Evolutionary conservation across 2,797 vertebrate species (phyloP).

Genomic region (Balearica regulorum): DNA sequence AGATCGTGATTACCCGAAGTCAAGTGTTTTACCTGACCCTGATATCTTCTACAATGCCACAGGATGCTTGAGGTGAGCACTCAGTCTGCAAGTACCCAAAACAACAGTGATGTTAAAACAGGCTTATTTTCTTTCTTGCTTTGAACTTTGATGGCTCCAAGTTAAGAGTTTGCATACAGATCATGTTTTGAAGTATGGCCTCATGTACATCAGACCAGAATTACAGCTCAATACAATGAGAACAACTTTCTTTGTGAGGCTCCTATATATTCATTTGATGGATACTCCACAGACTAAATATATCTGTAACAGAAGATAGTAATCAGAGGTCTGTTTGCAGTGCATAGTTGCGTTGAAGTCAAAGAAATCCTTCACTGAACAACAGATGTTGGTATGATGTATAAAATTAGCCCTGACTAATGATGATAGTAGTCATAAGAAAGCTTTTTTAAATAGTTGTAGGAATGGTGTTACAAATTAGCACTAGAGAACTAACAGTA

Average conservation of each 20-base stretch:
- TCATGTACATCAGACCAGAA: background rate
- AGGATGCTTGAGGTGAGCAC: slow-evolving; percentile 86
- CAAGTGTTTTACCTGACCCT: slow-evolving; percentile 80
- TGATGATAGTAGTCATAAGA: background rate
- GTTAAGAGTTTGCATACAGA: background rate
- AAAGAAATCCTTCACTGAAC: background rate
- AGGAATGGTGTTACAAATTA: background rate
- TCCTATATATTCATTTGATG: background rate
- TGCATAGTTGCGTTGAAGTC: background rate
- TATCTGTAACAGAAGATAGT: background rate
- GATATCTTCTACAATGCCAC: slow-evolving; percentile 90
- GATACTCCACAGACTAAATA: background rate
- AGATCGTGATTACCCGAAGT: slow-evolving; percentile 90
- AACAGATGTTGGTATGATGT: background rate
- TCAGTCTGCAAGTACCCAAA: background rate
- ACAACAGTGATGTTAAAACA: background rate
- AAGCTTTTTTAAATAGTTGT: background rate
- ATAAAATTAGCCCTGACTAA: background rate
- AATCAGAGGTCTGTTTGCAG: background rate
- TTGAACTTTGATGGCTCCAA: background rate
- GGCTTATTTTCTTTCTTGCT: background rate
- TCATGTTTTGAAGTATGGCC: background rate
- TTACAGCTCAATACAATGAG: background rate
- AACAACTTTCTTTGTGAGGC: background rate
- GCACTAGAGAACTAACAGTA: background rate